phyloP scores from a whole-genome alignment of 2,888 invertebrate species.

The Apodemia zela region DNA sequence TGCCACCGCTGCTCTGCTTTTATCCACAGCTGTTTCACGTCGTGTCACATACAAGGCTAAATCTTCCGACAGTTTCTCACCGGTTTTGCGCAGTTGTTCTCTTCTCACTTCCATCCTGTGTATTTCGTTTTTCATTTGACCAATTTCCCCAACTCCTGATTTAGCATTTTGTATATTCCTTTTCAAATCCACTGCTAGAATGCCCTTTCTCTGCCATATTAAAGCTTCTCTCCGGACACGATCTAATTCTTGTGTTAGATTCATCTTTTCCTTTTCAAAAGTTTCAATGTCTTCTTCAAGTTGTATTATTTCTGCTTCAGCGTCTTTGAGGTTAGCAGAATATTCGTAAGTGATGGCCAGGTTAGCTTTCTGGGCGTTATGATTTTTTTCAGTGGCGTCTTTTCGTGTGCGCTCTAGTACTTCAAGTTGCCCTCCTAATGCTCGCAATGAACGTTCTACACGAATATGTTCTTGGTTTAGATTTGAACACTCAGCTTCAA shows the following conservation, averaged over 20 bases:
- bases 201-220: slow-evolving; percentile 90
- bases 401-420: slow-evolving; percentile 82
- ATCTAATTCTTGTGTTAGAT: slow-evolving; percentile 82
- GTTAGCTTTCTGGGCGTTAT: slow-evolving; percentile 75
- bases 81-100: slow-evolving; percentile 65
- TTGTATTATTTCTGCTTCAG: slow-evolving; percentile 84
- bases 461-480: slow-evolving; percentile 77
- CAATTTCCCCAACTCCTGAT: slow-evolving; percentile 85
- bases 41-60: slow-evolving; percentile 65
- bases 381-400: slow-evolving; percentile 79
- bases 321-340: slow-evolving; percentile 76
- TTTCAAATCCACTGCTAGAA: slow-evolving; percentile 86
- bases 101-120: slow-evolving; percentile 88
- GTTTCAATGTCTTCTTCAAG: slow-evolving; percentile 84
- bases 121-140: slow-evolving; percentile 89
- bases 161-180: slow-evolving; percentile 84
- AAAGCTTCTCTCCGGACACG: slow-evolving; percentile 84
- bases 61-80: slow-evolving; percentile 66
- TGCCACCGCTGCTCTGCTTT: slow-evolving; percentile 59
- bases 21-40: slow-evolving; percentile 63
- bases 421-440: slow-evolving; percentile 81
- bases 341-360: slow-evolving; percentile 80
- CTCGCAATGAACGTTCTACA: slow-evolving; percentile 80
- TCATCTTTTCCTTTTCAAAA: slow-evolving; percentile 83
- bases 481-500: slow-evolving; percentile 83